Evolutionary conservation across 2,888 invertebrate species (phyloP).

Genomic region (Orthonevra nobilis): DNA sequence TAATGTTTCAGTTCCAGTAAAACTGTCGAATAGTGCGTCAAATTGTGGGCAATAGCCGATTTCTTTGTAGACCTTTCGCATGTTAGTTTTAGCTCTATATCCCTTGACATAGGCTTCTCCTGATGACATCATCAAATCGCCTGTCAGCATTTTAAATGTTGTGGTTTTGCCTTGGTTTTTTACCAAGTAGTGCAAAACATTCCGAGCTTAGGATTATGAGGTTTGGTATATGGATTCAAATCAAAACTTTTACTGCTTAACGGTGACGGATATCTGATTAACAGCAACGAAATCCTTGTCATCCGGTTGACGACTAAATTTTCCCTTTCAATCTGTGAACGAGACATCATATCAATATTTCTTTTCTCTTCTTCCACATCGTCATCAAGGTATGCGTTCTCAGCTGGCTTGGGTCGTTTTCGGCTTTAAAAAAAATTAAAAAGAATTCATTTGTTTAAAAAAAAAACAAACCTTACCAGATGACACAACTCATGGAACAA

Average conservation of each 20-base stretch:
- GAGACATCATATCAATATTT: constrained; percentile 80
- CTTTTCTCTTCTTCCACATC: constrained; percentile 81
- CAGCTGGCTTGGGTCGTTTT: too few relatives aligned
- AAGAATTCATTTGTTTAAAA: too few relatives aligned
- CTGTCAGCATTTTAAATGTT: constrained; percentile 95
- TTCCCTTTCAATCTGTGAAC: constrained; percentile 78
- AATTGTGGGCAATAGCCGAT: constrained; percentile 90
- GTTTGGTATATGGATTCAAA: too few relatives aligned
- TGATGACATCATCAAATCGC: constrained; percentile 86
- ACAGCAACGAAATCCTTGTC: constrained; percentile 90
- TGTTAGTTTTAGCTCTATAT: constrained; percentile 81
- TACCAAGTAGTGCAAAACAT: constrained; percentile 88
- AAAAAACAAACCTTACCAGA: too few relatives aligned
- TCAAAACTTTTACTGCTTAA: too few relatives aligned
- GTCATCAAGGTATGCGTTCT: constrained; percentile 77
- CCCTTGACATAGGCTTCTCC: constrained; percentile 87
- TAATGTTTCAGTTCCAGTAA: constrained; percentile 86
- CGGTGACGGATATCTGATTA: constrained; percentile 85
- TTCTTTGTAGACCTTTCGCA: constrained; percentile 83
- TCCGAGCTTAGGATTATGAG: constrained; percentile 35
- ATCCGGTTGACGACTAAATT: constrained; percentile 84
- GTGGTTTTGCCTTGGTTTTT: constrained; percentile 94
- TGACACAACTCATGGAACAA: too few relatives aligned
- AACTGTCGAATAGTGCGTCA: constrained; percentile 85
- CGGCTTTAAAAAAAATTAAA: too few relatives aligned